Conservation (phyloP, 2,113 vertebrate species). For the Mola mola region DNA sequence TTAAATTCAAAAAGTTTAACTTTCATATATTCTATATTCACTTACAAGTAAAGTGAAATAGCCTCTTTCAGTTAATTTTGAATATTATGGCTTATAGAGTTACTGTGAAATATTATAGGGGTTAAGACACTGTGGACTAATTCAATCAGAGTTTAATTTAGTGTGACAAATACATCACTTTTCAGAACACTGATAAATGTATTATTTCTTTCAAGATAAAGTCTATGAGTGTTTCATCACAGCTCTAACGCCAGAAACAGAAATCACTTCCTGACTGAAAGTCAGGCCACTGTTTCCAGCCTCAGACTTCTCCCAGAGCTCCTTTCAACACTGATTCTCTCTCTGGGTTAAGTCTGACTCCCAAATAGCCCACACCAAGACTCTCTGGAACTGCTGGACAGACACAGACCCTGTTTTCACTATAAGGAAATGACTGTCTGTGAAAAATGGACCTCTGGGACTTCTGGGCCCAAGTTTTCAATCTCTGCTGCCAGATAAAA, state of each 20-base stretch:
- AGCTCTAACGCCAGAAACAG: constrained; percentile 4
- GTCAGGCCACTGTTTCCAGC: constrained; percentile 61
- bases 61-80: too few species aligned
- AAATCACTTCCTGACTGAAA: constrained; percentile 69
- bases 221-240: constrained; percentile 14
- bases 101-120: too few species aligned
- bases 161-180: too few species aligned
- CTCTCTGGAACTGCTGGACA: constrained; percentile 5
- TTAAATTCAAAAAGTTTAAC: too few species aligned
- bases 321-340: constrained; percentile 49
- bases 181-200: too few species aligned
- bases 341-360: constrained; percentile 57
- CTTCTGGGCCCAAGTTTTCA: constrained; percentile 8
- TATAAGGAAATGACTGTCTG: constrained; percentile 6
- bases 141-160: too few species aligned
- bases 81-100: too few species aligned
- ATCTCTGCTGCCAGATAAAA: constrained; percentile 40
- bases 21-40: too few species aligned
- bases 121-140: too few species aligned
- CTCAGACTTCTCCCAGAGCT: constrained; percentile 72
- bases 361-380: constrained; percentile 35
- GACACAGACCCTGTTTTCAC: not conserved
- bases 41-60: too few species aligned
- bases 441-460: not conserved
- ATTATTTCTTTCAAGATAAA: too few species aligned